phyloP scores from a whole-genome alignment of 1,140 invertebrate species.

The Bombus confusus region DNA sequence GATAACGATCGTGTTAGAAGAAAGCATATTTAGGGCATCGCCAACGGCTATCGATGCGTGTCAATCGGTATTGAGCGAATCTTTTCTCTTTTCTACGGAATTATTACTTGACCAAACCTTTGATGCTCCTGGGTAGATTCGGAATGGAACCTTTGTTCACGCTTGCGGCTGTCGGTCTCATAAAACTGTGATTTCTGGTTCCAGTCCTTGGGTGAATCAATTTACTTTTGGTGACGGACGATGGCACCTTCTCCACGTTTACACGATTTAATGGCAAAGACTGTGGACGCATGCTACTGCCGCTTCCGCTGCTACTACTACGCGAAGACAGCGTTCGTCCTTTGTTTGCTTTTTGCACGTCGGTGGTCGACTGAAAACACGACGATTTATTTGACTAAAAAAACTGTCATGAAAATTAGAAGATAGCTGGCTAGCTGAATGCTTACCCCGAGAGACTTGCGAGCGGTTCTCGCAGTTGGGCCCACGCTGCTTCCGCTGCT shows the following conservation, averaged over 20 bases:
- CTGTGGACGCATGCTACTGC: constrained; percentile 81
- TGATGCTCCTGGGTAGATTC: constrained; percentile 79
- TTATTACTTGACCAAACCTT: constrained; percentile 74
- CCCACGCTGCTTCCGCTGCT: constrained; percentile 88
- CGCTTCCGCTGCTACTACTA: constrained; percentile 84
- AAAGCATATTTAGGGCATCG: background rate
- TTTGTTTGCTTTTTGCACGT: constrained; percentile 51
- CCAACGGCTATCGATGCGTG: background rate
- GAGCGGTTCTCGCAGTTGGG: constrained; percentile 73
- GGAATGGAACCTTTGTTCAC: constrained; percentile 84
- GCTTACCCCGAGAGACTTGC: constrained; percentile 72
- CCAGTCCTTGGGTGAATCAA: constrained; percentile 72
- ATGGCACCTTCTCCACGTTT: constrained; percentile 48
- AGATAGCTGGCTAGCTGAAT: background rate
- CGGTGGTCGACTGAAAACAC: constrained; percentile 46
- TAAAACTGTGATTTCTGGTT: constrained; percentile 83
- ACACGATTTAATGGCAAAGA: constrained; percentile 52
- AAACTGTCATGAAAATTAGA: background rate
- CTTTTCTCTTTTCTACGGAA: background rate
- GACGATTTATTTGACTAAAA: background rate
- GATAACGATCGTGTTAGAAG: too few relatives aligned
- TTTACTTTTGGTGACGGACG: constrained; percentile 62
- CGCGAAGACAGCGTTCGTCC: constrained; percentile 82
- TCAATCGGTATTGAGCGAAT: background rate
- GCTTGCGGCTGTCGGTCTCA: constrained; percentile 85